phyloP scores from a whole-genome alignment of 2,113 vertebrate species.

The Ageneiosus marmoratus region DNA sequence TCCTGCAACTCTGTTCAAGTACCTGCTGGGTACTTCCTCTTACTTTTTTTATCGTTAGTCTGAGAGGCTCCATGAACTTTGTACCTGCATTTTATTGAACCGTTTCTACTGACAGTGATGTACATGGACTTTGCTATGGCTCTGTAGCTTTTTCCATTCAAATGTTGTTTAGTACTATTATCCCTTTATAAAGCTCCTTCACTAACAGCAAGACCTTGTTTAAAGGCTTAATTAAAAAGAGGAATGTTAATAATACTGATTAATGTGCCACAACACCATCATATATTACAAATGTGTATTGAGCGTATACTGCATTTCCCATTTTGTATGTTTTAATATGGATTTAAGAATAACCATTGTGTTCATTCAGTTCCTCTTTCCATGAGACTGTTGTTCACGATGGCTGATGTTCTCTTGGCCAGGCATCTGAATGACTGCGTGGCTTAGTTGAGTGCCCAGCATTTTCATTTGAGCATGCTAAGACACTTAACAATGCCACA shows the following conservation, averaged over 20 bases:
- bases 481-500: not conserved
- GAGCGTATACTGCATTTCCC: not conserved
- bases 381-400: not conserved
- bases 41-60: not conserved
- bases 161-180: not conserved
- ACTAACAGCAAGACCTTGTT: not conserved
- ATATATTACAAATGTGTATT: not conserved
- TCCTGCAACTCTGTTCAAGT: too few relatives aligned
- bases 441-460: slow-evolving; percentile 3
- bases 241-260: too few relatives aligned
- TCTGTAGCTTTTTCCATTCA: not conserved
- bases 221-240: not conserved
- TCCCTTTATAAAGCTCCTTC: not conserved
- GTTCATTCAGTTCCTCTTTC: not conserved
- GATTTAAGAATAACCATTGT: not conserved
- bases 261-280: not conserved
- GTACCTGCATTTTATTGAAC: not conserved
- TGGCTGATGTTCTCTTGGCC: not conserved
- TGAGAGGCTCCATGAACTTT: not conserved
- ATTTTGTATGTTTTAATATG: not conserved
- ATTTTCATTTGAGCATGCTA: not conserved
- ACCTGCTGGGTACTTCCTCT: too few relatives aligned
- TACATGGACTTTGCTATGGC: too few relatives aligned
- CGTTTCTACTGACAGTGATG: not conserved
- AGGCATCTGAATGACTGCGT: not conserved